These are phyloP conservation scores for Eupithecia pulchellata DNA, from an alignment of 2,888 invertebrate genomes.

Conservation along the genomic window DNA sequence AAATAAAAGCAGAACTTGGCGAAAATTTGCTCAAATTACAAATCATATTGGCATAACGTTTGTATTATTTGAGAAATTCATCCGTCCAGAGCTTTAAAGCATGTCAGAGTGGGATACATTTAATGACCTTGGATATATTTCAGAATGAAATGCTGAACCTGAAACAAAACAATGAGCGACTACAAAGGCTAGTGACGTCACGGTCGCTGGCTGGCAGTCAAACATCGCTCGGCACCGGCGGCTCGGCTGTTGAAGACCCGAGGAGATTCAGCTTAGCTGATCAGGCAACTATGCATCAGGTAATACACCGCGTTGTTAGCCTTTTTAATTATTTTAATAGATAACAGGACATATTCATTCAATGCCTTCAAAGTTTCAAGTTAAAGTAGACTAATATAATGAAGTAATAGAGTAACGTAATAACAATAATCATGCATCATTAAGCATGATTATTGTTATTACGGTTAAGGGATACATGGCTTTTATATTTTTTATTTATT, in stretches of 20 bases:
- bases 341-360: not conserved
- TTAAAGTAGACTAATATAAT: not conserved
- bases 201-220: constrained; percentile 87
- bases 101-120: not conserved
- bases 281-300: constrained; percentile 81
- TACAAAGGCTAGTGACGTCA: constrained; percentile 93
- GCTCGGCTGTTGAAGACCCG: constrained; percentile 82
- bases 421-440: too few species aligned
- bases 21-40: too few species aligned
- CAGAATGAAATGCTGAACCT: constrained; percentile 98
- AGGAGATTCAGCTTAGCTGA: constrained; percentile 87
- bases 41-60: too few species aligned
- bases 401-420: too few species aligned
- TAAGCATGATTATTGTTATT: too few species aligned
- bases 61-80: too few species aligned
- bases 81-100: too few species aligned
- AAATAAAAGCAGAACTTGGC: too few species aligned
- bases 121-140: constrained; percentile 49
- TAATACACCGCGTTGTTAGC: constrained; percentile 40
- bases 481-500: too few species aligned
- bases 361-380: not conserved
- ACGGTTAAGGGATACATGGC: too few species aligned
- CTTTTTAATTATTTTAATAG: not conserved
- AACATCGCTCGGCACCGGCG: constrained; percentile 83
- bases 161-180: constrained; percentile 97